Evolutionary conservation across 1,140 invertebrate species (phyloP).

Genomic region (Dreissena polymorpha): DNA sequence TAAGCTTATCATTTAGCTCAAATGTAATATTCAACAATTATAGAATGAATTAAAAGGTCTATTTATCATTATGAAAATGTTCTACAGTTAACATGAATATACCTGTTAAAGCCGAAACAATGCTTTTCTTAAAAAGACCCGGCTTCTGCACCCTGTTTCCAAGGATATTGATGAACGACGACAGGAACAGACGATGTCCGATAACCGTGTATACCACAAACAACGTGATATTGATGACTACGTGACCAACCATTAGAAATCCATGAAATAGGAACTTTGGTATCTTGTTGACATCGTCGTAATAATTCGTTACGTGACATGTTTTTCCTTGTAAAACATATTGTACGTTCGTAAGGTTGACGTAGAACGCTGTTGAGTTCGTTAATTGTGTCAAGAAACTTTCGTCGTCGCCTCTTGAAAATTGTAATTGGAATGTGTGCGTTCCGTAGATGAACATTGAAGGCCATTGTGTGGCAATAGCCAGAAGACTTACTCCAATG

Average conservation of each 20-base stretch:
- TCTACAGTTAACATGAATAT: too few relatives aligned
- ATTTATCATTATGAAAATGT: too few relatives aligned
- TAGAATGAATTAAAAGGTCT: too few relatives aligned
- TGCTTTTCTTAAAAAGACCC: too few relatives aligned
- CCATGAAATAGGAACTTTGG: slow-evolving; percentile 29
- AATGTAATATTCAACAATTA: too few relatives aligned
- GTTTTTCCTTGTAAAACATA: slow-evolving; percentile 14
- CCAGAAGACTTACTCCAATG: slow-evolving; percentile 4
- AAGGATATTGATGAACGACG: neutral
- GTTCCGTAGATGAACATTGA: slow-evolving; percentile 33
- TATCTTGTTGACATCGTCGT: slow-evolving; percentile 21
- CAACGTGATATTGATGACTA: slow-evolving; percentile 26
- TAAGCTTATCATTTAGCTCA: too few relatives aligned
- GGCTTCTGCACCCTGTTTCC: too few relatives aligned
- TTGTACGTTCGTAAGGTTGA: neutral
- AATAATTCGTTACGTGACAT: slow-evolving; percentile 29
- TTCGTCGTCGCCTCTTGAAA: neutral
- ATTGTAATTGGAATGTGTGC: neutral
- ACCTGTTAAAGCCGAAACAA: too few relatives aligned
- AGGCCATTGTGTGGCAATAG: slow-evolving; percentile 26
- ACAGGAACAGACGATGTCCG: slow-evolving; percentile 11
- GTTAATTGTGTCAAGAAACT: too few relatives aligned
- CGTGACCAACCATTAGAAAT: slow-evolving; percentile 36
- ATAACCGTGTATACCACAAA: neutral
- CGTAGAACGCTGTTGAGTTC: too few relatives aligned